These are phyloP conservation scores for Miichthys miiuy DNA, from an alignment of 2,797 vertebrate genomes.

Conservation along the genomic window DNA sequence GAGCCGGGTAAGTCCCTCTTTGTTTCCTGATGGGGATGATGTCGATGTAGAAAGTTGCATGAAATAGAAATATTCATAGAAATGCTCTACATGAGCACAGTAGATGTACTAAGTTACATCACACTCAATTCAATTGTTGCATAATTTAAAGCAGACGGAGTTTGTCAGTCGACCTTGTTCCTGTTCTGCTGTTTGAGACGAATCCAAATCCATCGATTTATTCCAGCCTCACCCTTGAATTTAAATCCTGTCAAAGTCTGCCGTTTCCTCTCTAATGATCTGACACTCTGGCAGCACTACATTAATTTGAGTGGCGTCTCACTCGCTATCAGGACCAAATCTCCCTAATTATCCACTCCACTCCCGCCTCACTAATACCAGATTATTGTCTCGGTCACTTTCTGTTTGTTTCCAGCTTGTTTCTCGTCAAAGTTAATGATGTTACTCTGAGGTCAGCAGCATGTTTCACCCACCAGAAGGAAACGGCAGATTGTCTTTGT, in stretches of 20 bases:
- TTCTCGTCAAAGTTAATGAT: slow-evolving; percentile 40
- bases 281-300: not conserved
- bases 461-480: not conserved
- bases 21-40: no score
- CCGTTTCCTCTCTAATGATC: not conserved
- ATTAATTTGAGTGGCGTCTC: slow-evolving; percentile 3
- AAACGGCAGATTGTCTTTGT: slow-evolving; percentile 33
- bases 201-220: not conserved
- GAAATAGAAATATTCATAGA: no score
- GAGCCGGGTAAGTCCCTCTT: no score
- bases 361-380: slow-evolving; percentile 1
- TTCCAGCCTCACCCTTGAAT: not conserved
- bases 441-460: slow-evolving; percentile 28
- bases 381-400: not conserved
- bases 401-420: slow-evolving; percentile 37
- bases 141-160: no score
- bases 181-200: not conserved
- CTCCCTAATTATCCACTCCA: slow-evolving; percentile 13
- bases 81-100: no score
- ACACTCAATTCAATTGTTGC: not conserved
- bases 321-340: not conserved
- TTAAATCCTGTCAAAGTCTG: not conserved
- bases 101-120: no score
- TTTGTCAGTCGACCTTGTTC: no score
- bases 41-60: no score